phyloP scores from a whole-genome alignment of 2,797 vertebrate species.

The Gastrophryne carolinensis region DNA sequence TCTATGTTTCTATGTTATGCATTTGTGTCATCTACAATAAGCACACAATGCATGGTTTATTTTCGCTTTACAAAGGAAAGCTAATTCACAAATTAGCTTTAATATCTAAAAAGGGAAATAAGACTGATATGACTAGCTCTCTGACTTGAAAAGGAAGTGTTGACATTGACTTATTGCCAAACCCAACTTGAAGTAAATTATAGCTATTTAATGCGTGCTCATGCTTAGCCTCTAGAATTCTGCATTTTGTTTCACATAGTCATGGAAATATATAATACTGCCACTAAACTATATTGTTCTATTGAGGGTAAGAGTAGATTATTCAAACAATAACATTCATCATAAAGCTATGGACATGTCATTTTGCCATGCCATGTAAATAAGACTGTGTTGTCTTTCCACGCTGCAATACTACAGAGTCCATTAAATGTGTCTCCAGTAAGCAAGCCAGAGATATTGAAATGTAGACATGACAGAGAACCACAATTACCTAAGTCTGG shows the following conservation, averaged over 20 bases:
- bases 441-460: background rate
- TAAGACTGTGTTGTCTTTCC: conserved; percentile 24
- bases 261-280: background rate
- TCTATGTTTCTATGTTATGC: too few species aligned
- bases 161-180: conserved; percentile 33
- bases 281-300: background rate
- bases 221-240: conserved; percentile 24
- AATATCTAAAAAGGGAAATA: conserved; percentile 19
- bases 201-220: conserved; percentile 23
- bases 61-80: conserved; percentile 13
- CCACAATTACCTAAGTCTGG: background rate
- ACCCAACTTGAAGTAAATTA: conserved; percentile 21
- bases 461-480: background rate
- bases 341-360: conserved; percentile 7
- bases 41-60: conserved; percentile 26
- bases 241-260: conserved; percentile 7
- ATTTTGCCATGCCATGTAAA: conserved; percentile 26
- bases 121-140: conserved; percentile 4
- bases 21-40: too few species aligned
- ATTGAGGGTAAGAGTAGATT: background rate
- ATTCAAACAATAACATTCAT: background rate
- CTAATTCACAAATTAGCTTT: background rate
- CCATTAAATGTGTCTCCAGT: conserved; percentile 25
- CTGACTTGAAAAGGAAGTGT: conserved; percentile 11
- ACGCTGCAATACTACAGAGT: conserved; percentile 31